phyloP scores from a whole-genome alignment of 2,797 vertebrate genomes.

The Manis javanica region DNA sequence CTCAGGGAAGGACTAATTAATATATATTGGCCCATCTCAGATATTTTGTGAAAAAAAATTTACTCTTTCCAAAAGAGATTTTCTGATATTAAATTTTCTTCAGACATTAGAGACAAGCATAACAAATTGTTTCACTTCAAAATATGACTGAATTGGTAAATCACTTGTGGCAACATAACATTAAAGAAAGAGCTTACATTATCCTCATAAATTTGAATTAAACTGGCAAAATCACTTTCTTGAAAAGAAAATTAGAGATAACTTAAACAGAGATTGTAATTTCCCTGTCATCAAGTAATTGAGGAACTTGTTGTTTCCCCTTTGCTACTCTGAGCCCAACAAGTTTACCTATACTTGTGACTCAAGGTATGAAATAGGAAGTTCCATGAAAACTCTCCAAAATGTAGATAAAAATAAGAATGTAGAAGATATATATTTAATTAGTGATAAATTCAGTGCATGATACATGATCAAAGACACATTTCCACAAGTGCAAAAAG shows the following conservation, averaged over 20 bases:
- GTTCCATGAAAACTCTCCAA: neutral
- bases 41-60: neutral
- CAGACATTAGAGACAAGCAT: neutral
- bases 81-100: slow-evolving; percentile 21
- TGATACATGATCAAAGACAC: neutral
- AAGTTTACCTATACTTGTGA: neutral
- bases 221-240: neutral
- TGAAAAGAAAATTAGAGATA: slow-evolving; percentile 54
- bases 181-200: slow-evolving; percentile 32
- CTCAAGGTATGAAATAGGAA: neutral
- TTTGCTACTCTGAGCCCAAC: neutral
- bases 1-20: neutral
- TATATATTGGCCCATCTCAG: neutral
- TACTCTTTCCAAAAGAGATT: neutral
- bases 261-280: neutral
- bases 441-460: neutral
- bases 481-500: neutral
- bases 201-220: neutral
- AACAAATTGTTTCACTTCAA: neutral
- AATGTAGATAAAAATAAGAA: neutral
- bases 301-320: neutral
- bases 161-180: slow-evolving; percentile 26
- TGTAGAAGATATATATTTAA: neutral
- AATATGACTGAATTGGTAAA: slow-evolving; percentile 26
- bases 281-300: neutral